Evolutionary conservation across 92 coral and sea anemone genomes (phyloP).

Genomic region (Virgularia gustaviana): DNA sequence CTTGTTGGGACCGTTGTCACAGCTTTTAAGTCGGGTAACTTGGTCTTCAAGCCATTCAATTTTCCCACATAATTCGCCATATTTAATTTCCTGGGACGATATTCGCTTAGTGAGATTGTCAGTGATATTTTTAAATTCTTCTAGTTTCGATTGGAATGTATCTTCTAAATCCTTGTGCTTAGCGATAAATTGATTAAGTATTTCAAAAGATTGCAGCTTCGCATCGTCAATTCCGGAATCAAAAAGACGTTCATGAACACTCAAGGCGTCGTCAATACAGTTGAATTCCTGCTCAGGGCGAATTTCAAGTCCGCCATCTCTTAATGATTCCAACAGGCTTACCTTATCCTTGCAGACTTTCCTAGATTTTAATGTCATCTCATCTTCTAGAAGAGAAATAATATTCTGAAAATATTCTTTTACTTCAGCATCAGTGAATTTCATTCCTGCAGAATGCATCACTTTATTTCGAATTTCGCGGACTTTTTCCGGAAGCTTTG

Average conservation of each 20-base stretch:
- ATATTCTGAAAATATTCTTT: neutral
- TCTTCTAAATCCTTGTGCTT: slow-evolving; percentile 21
- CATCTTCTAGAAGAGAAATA: slow-evolving; percentile 28
- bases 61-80: slow-evolving; percentile 21
- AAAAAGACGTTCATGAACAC: neutral
- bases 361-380: slow-evolving; percentile 7
- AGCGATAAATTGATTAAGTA: neutral
- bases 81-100: neutral
- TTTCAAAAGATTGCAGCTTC: neutral
- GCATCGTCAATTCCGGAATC: slow-evolving; percentile 8
- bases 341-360: slow-evolving; percentile 14
- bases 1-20: neutral
- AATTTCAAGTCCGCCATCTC: slow-evolving; percentile 24
- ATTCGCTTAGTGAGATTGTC: neutral
- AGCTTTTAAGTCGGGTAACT: neutral
- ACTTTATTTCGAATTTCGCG: slow-evolving; percentile 8
- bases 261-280: neutral
- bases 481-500: neutral
- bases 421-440: slow-evolving; percentile 14
- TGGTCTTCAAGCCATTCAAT: neutral
- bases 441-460: slow-evolving; percentile 32
- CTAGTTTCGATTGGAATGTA: neutral
- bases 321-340: slow-evolving; percentile 6
- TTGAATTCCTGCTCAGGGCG: neutral
- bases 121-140: neutral